Conservation (phyloP, 2,113 vertebrate genomes). For the Caracal caracal region DNA sequence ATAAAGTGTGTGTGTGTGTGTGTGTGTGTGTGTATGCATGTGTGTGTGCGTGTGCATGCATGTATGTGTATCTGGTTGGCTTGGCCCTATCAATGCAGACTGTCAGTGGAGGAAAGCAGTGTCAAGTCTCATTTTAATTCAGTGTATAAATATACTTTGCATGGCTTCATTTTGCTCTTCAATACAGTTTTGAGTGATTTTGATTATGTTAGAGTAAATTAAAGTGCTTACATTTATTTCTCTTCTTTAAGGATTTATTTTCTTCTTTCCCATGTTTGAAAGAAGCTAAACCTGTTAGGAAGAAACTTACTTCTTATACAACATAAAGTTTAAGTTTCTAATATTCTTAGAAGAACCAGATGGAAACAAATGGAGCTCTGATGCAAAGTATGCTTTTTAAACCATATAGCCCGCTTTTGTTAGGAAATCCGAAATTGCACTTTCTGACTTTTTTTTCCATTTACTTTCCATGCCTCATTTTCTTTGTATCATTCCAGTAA, state of each 20-base stretch:
- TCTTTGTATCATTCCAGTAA: constrained; percentile 28
- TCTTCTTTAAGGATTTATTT: not conserved
- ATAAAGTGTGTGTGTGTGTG: not conserved
- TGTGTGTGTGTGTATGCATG: not conserved
- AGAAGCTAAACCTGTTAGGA: not conserved
- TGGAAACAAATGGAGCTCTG: constrained; percentile 47
- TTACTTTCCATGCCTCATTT: constrained; percentile 8
- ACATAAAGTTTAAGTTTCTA: constrained; percentile 40
- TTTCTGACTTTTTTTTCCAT: not conserved
- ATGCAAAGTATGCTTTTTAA: constrained; percentile 28
- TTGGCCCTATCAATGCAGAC: not conserved
- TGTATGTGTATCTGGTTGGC: not conserved
- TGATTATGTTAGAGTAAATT: not conserved
- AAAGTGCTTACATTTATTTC: not conserved
- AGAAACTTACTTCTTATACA: constrained; percentile 58
- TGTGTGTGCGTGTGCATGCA: not conserved
- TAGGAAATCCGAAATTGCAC: constrained; percentile 24
- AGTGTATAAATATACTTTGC: not conserved
- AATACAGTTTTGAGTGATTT: constrained; percentile 32
- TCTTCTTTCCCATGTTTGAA: constrained; percentile 29
- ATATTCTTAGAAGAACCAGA: constrained; percentile 49
- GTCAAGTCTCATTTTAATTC: constrained; percentile 16
- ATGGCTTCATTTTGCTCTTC: not conserved
- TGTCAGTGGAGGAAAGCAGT: not conserved
- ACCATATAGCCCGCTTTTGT: not conserved